phyloP scores from a whole-genome alignment of 2,113 vertebrate genomes.

The Odontesthes bonariensis region DNA sequence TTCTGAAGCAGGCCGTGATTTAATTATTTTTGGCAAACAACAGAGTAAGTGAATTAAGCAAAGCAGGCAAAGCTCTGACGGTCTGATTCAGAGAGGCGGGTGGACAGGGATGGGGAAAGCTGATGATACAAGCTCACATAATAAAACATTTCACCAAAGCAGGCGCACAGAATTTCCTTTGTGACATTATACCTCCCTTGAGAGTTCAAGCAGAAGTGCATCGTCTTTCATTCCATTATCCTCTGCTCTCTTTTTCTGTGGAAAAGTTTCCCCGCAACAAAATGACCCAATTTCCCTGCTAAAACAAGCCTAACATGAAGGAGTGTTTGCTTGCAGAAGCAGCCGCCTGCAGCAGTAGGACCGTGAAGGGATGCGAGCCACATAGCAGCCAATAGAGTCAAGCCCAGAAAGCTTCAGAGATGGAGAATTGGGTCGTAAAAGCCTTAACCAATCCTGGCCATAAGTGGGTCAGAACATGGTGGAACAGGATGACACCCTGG shows the following conservation, averaged over 20 bases:
- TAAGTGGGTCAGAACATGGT: conserved; percentile 71
- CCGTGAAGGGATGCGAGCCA: neutral
- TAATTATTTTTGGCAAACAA: conserved; percentile 39
- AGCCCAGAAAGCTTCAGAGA: conserved; percentile 17
- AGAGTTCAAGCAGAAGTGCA: conserved; percentile 1
- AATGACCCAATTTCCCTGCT: conserved; percentile 6
- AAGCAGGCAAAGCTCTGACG: conserved; percentile 35
- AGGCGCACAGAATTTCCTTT: neutral
- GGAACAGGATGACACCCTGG: conserved; percentile 30
- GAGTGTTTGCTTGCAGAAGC: neutral
- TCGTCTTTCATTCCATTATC: neutral
- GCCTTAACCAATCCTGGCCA: conserved; percentile 31
- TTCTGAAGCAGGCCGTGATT: conserved; percentile 33
- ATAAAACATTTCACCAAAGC: neutral
- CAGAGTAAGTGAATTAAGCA: conserved; percentile 46
- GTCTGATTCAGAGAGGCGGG: conserved; percentile 51
- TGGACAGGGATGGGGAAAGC: conserved; percentile 6
- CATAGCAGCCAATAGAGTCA: conserved; percentile 21
- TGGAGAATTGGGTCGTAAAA: conserved; percentile 44
- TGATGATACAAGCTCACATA: neutral
- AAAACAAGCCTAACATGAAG: neutral
- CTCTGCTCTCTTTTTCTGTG: neutral
- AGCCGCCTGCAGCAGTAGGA: neutral
- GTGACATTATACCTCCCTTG: neutral
- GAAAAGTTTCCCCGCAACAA: neutral